A percentile compares a stretch with the other conserved stretches of the same genome.
Conservation (phyloP, 2,888 invertebrate species). For the Dastarcus helophoroides region DNA sequence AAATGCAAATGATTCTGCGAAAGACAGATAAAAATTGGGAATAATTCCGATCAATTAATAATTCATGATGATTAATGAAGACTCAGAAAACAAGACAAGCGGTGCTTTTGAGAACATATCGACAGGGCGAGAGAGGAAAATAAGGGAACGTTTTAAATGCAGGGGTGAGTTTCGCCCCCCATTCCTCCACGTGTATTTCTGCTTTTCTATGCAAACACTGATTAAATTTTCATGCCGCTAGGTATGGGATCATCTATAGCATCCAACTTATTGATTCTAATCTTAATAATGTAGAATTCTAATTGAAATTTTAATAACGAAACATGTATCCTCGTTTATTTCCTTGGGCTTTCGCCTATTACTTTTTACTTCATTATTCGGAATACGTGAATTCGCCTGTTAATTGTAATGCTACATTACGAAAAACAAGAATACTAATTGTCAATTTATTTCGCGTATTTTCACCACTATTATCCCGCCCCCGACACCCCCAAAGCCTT, state of each 20-base stretch:
- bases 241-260: slow-evolving; percentile 27
- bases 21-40: too few species aligned
- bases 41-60: slow-evolving; percentile 9
- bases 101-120: slow-evolving; percentile 6
- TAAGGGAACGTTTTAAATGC: slow-evolving; percentile 15
- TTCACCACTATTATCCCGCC: too few species aligned
- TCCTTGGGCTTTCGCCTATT: slow-evolving; percentile 1
- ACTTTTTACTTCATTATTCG: too few species aligned
- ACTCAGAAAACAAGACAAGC: slow-evolving; percentile 10
- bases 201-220: slow-evolving; percentile 30
- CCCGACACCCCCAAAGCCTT: too few species aligned
- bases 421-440: too few species aligned
- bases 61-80: slow-evolving; percentile 11
- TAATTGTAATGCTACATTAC: too few species aligned
- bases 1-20: too few species aligned
- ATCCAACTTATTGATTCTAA: slow-evolving; percentile 23
- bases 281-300: slow-evolving; percentile 23
- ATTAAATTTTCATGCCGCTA: slow-evolving; percentile 30
- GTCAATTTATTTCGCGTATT: too few species aligned
- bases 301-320: slow-evolving; percentile 22
- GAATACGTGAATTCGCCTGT: too few species aligned
- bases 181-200: slow-evolving; percentile 25
- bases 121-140: slow-evolving; percentile 12
- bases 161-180: slow-evolving; percentile 22
- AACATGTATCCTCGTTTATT: slow-evolving; percentile 5